Conservation (phyloP, 2,888 invertebrate species). For the Gymnosoma rotundatum region DNA sequence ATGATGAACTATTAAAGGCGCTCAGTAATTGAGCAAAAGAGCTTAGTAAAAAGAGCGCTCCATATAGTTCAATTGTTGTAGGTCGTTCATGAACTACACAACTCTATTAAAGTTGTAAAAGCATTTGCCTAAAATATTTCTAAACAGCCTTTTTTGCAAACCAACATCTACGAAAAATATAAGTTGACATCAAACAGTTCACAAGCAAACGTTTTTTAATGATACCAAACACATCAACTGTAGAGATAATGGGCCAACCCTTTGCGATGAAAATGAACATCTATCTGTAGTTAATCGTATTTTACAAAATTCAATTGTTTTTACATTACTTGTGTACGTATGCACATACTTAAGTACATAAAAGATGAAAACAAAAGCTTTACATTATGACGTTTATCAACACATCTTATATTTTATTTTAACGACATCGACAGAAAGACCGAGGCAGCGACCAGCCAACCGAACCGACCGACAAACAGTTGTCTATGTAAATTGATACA, state of each 20-base stretch:
- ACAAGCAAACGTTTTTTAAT: conserved; percentile 10
- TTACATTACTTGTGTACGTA: conserved; percentile 6
- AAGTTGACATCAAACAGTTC: not conserved
- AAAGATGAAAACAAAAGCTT: conserved; percentile 38
- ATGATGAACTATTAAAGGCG: too few species aligned
- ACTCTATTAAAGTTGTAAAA: too few species aligned
- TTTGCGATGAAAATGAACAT: conserved; percentile 24
- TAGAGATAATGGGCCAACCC: not conserved
- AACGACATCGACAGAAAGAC: conserved; percentile 4
- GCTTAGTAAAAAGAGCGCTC: too few species aligned
- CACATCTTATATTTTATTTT: conserved; percentile 33
- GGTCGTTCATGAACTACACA: too few species aligned
- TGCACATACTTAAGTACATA: not conserved
- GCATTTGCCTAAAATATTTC: too few species aligned
- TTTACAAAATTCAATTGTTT: conserved; percentile 35
- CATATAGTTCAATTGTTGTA: too few species aligned
- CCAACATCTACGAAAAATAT: not conserved
- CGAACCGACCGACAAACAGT: not conserved
- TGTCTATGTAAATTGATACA: conserved; percentile 55
- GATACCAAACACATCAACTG: not conserved
- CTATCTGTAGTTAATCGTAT: conserved; percentile 9
- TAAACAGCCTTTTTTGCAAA: not conserved
- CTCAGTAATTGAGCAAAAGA: too few species aligned
- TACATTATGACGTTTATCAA: conserved; percentile 56
- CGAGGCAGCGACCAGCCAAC: conserved; percentile 6